These are phyloP conservation scores for Phrynocephalus guinanensis DNA, from an alignment of 2,797 vertebrate genomes.

Conservation along the genomic window DNA sequence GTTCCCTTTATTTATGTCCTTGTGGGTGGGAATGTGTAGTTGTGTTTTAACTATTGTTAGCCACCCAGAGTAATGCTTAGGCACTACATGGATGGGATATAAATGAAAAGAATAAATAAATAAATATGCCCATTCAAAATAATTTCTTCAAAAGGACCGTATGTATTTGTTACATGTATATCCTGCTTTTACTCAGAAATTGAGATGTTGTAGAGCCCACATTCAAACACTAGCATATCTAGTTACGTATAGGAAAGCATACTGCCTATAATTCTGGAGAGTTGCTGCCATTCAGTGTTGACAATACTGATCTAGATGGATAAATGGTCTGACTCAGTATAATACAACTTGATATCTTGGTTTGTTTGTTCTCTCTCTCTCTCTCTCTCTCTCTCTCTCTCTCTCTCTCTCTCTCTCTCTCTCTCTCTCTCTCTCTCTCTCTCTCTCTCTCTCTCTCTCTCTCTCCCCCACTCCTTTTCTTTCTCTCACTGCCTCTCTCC, in stretches of 20 bases:
- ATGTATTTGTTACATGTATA: not conserved
- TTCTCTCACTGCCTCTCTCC: not conserved
- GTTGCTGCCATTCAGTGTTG: too few relatives aligned
- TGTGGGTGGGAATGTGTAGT: too few relatives aligned
- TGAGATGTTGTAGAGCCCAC: too few relatives aligned
- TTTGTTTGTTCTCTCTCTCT: not conserved
- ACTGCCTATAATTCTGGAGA: not conserved
- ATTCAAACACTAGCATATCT: not conserved
- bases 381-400: not conserved
- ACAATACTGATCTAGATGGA: not conserved
- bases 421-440: not conserved
- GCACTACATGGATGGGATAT: too few relatives aligned
- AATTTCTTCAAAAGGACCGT: not conserved
- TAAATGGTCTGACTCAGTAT: not conserved
- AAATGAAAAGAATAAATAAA: too few relatives aligned
- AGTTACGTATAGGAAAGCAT: not conserved
- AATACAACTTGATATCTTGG: not conserved
- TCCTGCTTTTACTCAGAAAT: not conserved
- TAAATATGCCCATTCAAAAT: conserved; percentile 27
- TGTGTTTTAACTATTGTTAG: too few relatives aligned
- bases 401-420: not conserved
- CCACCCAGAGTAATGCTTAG: too few relatives aligned
- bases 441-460: not conserved
- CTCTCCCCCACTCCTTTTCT: not conserved
- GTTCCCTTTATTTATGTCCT: too few relatives aligned